These are phyloP conservation scores for Bergia puertoricense DNA, from an alignment of 92 coral and sea anemone species.

Conservation along the genomic window DNA sequence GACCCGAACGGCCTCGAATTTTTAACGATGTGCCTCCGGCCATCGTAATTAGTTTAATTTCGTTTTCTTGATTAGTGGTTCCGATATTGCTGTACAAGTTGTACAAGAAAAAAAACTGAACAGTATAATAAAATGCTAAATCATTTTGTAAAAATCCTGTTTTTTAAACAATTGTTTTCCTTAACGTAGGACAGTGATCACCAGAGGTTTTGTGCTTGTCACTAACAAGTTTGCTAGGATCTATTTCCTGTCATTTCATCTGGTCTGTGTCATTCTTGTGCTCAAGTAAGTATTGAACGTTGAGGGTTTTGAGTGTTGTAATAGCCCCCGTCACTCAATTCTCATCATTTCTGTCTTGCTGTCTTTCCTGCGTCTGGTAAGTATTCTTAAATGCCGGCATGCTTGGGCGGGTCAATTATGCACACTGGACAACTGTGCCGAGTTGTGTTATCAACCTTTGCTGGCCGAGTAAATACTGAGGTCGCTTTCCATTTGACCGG, in stretches of 20 bases:
- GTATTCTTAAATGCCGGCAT: too few species aligned
- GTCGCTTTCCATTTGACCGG: too few species aligned
- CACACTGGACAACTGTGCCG: too few species aligned
- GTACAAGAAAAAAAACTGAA: neutral
- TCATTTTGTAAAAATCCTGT: neutral
- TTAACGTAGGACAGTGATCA: slow-evolving; percentile 72
- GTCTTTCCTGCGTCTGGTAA: neutral
- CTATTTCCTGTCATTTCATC: slow-evolving; percentile 90
- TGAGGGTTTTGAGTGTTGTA: neutral
- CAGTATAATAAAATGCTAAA: neutral
- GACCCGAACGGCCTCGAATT: too few species aligned
- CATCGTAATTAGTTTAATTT: too few species aligned
- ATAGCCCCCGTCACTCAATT: neutral
- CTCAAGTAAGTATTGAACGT: slow-evolving; percentile 76
- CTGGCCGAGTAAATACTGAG: too few species aligned
- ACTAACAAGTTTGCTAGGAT: slow-evolving; percentile 87
- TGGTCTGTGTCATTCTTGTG: slow-evolving; percentile 91
- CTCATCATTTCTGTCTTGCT: neutral
- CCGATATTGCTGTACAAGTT: neutral
- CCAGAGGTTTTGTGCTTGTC: slow-evolving; percentile 89
- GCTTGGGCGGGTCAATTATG: too few species aligned
- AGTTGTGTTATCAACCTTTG: too few species aligned
- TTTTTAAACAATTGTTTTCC: slow-evolving; percentile 2
- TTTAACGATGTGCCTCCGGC: too few species aligned
- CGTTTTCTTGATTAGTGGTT: too few species aligned